Base-by-base conservation (phyloP, 2,113 vertebrate genomes). In the Mus pahari region DNA sequence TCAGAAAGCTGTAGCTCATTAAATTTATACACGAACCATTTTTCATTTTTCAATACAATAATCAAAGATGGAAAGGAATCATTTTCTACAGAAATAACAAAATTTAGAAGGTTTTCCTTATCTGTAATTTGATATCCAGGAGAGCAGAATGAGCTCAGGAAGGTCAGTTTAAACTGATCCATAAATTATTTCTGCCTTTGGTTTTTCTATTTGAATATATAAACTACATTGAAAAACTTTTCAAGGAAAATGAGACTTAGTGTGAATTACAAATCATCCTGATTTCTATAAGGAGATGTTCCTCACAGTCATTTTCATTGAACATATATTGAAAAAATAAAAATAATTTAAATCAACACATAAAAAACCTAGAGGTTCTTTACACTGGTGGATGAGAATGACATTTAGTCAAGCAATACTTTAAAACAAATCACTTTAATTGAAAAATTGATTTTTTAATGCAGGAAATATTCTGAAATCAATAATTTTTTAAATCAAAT, bases 1-100 rank as follows among this genome's bases (percentile, higher is more conserved):
- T 7, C 74, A 83, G 7, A 90, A 28, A 62, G 11, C 0, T 71
- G 3, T 9, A 81, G 70, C 3, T 19, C 45, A n/a, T 58, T 62
- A 60, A 58, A 60, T 82, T 3, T 1, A 39, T 42, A 22, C 7
- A 77, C 16, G n/a, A 58, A n/a, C 88, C 71, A 70, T 45, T 93
- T 64, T 62, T 66, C n/a, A 28, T 75, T 81, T 86, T 33, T 86
- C 60, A 97, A 97, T 91, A 92, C 79, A 91, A 60, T 11, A 87
- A 42, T 89, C 39, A 73, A 88, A 91, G 28, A 77, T 68, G 88
- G 0, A 74, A 83, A 86, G 3, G 0, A 94, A n/a, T 50, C 70
- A 64, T 75, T 45, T 87, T 55, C 55, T 22, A 78, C 2, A 0
- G 20, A 90, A 82, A 64, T 20, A 62, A 55, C 48, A 86, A 0